Evolutionary conservation across 2,113 vertebrate genomes (phyloP).

Genomic region (Athene noctua): DNA sequence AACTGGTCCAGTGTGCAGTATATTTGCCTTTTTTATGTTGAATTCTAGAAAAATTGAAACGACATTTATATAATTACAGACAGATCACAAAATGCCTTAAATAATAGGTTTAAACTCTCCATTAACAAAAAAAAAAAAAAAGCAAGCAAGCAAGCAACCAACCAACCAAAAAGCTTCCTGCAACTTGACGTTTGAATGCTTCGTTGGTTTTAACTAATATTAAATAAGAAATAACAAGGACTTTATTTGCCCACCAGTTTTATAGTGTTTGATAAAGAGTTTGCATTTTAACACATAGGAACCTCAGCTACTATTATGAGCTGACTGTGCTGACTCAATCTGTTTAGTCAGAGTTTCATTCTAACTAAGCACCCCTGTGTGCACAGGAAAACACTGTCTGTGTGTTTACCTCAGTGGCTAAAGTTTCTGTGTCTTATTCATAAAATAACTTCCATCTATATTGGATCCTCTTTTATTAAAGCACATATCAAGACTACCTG

Average conservation of each 20-base stretch:
- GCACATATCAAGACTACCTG: neutral
- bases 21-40: neutral
- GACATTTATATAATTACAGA: neutral
- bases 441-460: neutral
- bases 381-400: conserved; percentile 31
- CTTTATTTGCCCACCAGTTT: neutral
- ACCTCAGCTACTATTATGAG: neutral
- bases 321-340: conserved; percentile 24
- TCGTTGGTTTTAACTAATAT: neutral
- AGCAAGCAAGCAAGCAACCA: too few species aligned
- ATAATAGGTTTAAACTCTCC: neutral
- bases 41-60: neutral
- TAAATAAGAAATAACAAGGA: neutral
- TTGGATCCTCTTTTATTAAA: neutral
- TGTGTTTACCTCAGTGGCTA: conserved; percentile 1
- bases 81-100: neutral
- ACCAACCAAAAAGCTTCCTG: too few species aligned
- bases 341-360: conserved; percentile 67
- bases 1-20: neutral
- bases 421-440: conserved; percentile 9
- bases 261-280: neutral
- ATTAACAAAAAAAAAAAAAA: neutral
- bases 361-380: neutral
- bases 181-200: neutral
- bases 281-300: neutral